Evolutionary conservation across 2,888 invertebrate genomes (phyloP), one percentile per base, ranked within the genome.

Genomic region (Pterostichus niger): DNA sequence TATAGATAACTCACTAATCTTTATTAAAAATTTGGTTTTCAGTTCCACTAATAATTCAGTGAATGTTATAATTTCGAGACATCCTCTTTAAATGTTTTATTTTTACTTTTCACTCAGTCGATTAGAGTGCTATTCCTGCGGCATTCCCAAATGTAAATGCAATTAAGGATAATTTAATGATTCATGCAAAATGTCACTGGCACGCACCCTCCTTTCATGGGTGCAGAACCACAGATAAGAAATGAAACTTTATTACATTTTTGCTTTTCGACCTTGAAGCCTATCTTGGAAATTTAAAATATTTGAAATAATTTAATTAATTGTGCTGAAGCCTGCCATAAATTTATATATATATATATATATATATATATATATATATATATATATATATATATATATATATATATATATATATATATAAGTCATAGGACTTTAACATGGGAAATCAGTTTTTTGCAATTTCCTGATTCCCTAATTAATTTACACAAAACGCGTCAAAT

Each of bases 81-180:
- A 52, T 75, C 52, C 31, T n/a, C 75, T 75, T 75, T 75, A 75
- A 40, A 75, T 13, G 75, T 52, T 75, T 52, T 15, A 49, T 75
- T 52, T 75, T 75, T 52, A 33, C 49, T 11, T 52, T 75, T 52
- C 13, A 11, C 49, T 5, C 13, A 31, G 49, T 75, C 52, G 75
- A 52, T 75, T 52, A 75, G 49, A 24, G 31, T 10, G 52, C 24
- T n/a, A 49, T 75, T 75, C 52, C 52, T 24, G 46, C 17, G 11
- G 33, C 59, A 59, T 64, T 61, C 46, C 49, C 33, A 64, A 79
- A 79, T 79, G 79, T 79, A 64, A 79, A 79, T 64, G 64, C 79
- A 79, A 79, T 79, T 79, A 79, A 61, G 79, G 49, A 49, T 79
- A 56, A 79, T 64, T 64, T 79, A 64, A 59, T 59, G 78, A 78